phyloP scores from a whole-genome alignment of 2,113 vertebrate species.

The Parus major region DNA sequence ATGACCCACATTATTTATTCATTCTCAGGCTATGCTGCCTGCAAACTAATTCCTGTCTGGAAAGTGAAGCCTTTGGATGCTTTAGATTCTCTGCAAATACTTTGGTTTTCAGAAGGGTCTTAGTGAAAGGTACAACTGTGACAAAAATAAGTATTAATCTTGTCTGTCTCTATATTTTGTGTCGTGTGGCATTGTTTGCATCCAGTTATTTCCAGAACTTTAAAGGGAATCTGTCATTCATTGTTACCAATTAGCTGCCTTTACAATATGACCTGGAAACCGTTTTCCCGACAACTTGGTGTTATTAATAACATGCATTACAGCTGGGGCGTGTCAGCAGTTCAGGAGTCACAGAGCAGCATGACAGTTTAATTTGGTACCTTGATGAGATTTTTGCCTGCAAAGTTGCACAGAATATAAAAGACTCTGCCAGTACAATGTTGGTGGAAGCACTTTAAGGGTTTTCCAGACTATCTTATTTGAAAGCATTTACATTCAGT shows the following conservation, averaged over 20 bases:
- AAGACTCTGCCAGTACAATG: not conserved
- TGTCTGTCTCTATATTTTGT: not conserved
- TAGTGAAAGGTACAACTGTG: not conserved
- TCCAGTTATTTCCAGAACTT: constrained; percentile 7
- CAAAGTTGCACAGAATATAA: constrained; percentile 45
- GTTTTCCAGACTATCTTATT: not conserved
- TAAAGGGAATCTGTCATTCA: constrained; percentile 34
- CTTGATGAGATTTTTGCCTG: constrained; percentile 59
- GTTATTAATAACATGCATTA: constrained; percentile 63
- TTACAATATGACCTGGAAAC: constrained; percentile 55
- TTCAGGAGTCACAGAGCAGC: constrained; percentile 52
- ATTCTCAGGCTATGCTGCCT: not conserved
- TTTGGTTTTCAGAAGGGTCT: not conserved
- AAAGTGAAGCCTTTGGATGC: not conserved
- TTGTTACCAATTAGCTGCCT: constrained; percentile 48
- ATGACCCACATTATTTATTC: constrained; percentile 34
- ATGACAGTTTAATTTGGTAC: constrained; percentile 65
- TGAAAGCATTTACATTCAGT: not conserved
- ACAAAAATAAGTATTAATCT: not conserved
- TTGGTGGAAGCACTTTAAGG: not conserved
- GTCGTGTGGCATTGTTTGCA: not conserved
- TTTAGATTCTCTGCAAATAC: not conserved
- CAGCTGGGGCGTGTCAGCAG: constrained; percentile 37
- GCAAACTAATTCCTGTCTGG: not conserved
- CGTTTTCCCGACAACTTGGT: constrained; percentile 36